phyloP scores from a whole-genome alignment of 2,888 invertebrate genomes.

The Fissipunctia ypsillon region DNA sequence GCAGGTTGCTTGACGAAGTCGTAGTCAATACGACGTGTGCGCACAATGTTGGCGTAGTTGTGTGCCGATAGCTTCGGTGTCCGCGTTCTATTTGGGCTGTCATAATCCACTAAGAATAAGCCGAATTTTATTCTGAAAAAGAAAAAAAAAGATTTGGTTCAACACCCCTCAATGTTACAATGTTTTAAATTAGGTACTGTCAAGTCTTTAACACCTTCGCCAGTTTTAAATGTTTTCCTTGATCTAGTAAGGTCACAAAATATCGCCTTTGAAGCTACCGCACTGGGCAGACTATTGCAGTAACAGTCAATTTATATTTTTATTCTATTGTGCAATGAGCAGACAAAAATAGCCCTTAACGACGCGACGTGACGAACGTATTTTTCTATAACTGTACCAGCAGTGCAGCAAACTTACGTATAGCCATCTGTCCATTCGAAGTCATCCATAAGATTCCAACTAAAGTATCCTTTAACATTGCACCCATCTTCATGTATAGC shows the following conservation, averaged over 20 bases:
- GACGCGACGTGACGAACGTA: background rate
- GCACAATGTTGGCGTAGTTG: conserved; percentile 83
- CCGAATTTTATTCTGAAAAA: conserved; percentile 86
- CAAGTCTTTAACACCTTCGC: background rate
- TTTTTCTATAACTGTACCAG: background rate
- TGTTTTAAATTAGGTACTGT: background rate
- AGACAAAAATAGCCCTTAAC: background rate
- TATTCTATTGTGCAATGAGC: background rate
- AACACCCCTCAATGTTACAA: background rate
- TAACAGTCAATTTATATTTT: too few relatives aligned
- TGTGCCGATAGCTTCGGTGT: conserved; percentile 86
- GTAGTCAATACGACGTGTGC: conserved; percentile 80
- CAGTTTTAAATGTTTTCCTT: background rate
- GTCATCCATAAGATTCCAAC: conserved; percentile 62
- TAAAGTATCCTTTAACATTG: conserved; percentile 83
- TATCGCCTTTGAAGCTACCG: background rate
- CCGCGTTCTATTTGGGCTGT: conserved; percentile 81
- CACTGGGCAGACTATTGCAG: background rate
- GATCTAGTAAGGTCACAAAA: background rate
- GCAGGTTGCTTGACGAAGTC: conserved; percentile 74
- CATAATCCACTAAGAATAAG: conserved; percentile 85
- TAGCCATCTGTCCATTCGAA: conserved; percentile 81
- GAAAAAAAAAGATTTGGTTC: background rate
- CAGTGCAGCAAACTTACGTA: conserved; percentile 33
- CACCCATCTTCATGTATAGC: conserved; percentile 74